Percentiles rank a stretch among this genome's conserved stretches.
These are phyloP conservation scores for Hippocampus mohnikei DNA, from an alignment of 2,113 vertebrate species.

Conservation along the genomic window DNA sequence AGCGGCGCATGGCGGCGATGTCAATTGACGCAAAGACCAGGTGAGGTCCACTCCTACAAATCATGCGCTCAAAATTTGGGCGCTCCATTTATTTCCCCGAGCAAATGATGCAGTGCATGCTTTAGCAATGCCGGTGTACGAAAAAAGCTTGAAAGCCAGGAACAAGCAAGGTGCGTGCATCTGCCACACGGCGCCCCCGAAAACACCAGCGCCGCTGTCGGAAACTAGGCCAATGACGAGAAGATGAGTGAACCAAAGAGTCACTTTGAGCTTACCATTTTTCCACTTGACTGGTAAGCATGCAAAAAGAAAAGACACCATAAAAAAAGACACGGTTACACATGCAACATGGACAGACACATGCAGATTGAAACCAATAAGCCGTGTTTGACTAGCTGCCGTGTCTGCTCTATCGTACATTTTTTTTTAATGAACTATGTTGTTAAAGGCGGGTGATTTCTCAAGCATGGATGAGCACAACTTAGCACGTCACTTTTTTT, in stretches of 20 bases:
- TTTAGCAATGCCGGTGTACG: conserved; percentile 28
- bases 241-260: conserved; percentile 55
- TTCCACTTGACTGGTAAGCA: conserved; percentile 92
- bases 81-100: conserved; percentile 1
- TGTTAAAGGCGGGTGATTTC: conserved; percentile 40
- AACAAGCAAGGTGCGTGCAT: conserved; percentile 26
- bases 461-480: conserved; percentile 45
- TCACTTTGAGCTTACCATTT: conserved; percentile 88
- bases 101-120: conserved; percentile 34
- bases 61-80: not conserved
- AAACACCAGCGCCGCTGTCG: conserved; percentile 23
- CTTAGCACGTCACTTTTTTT: conserved; percentile 32
- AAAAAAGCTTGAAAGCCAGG: conserved; percentile 22
- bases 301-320: conserved; percentile 75
- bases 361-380: conserved; percentile 64
- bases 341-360: conserved; percentile 69
- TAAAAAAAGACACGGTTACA: conserved; percentile 74
- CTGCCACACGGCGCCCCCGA: conserved; percentile 35
- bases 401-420: conserved; percentile 22
- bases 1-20: conserved; percentile 27
- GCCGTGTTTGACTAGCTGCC: conserved; percentile 55
- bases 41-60: not conserved
- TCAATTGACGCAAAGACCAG: not conserved
- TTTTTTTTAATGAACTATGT: conserved; percentile 49
- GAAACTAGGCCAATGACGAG: conserved; percentile 32